Evolutionary conservation across 2,797 vertebrate genomes (phyloP).

Genomic region (Spheniscus humboldti): DNA sequence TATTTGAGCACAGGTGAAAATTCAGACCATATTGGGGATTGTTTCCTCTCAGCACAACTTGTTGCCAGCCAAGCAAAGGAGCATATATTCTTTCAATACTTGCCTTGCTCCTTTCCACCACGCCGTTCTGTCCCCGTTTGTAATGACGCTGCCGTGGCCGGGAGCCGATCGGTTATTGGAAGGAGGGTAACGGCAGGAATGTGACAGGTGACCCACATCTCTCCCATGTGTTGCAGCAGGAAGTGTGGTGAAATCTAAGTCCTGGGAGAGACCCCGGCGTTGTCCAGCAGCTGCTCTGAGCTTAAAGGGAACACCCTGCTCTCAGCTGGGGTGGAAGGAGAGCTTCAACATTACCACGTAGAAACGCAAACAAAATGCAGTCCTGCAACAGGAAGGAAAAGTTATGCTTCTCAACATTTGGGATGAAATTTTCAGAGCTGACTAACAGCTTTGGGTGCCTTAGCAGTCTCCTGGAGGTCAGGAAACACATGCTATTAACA

Average conservation of each 20-base stretch:
- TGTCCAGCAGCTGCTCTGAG: background rate
- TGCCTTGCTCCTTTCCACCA: background rate
- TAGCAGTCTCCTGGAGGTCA: background rate
- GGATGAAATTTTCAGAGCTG: background rate
- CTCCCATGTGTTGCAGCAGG: background rate
- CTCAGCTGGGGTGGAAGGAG: background rate
- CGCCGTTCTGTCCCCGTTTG: background rate
- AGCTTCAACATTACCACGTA: no score
- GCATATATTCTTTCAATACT: background rate
- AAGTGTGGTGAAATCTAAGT: background rate
- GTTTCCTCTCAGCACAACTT: background rate
- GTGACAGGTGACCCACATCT: background rate
- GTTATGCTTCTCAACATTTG: background rate
- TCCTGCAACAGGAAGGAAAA: background rate
- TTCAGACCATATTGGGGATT: background rate
- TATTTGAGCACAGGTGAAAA: background rate
- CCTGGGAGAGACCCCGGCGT: background rate
- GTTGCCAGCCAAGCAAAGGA: background rate
- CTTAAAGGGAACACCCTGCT: background rate
- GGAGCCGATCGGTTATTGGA: background rate
- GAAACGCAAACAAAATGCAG: background rate
- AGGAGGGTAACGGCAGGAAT: background rate
- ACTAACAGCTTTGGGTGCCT: background rate
- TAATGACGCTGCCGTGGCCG: background rate
- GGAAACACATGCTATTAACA: rapidly evolving